phyloP scores from a whole-genome alignment of 1,140 invertebrate genomes.

The Hyphantria cunea region DNA sequence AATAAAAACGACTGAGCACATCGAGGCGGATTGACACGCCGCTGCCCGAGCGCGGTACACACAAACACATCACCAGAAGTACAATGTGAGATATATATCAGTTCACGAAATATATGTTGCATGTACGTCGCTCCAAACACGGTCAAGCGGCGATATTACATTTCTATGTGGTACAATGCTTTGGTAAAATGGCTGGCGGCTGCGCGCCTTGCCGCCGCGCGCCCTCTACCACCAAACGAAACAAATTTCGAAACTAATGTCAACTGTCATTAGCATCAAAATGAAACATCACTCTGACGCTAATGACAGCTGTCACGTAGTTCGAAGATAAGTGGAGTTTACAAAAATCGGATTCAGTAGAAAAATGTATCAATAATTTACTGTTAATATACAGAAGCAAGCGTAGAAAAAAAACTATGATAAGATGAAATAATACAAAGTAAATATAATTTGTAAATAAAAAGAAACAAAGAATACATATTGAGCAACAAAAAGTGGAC shows the following conservation, averaged over 20 bases:
- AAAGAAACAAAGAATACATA: constrained; percentile 23
- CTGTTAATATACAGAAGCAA: constrained; percentile 5
- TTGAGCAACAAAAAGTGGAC: constrained; percentile 25
- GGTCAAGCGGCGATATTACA: constrained; percentile 8
- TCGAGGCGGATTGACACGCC: constrained; percentile 51
- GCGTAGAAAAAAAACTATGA: constrained; percentile 6
- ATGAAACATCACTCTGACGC: not conserved
- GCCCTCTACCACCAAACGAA: constrained; percentile 9
- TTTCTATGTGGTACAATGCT: constrained; percentile 31
- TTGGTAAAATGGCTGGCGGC: constrained; percentile 38
- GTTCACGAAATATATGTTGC: not conserved
- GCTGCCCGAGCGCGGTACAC: not conserved
- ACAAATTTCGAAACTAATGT: constrained; percentile 11
- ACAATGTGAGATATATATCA: not conserved
- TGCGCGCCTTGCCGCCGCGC: not conserved
- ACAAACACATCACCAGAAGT: not conserved
- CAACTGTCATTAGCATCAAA: constrained; percentile 14
- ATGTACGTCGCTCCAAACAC: not conserved
- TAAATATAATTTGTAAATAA: constrained; percentile 5
- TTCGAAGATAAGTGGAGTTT: not conserved
- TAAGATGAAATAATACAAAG: constrained; percentile 15
- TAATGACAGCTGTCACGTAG: constrained; percentile 7
- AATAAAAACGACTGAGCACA: constrained; percentile 72
- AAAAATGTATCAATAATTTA: too few species aligned
- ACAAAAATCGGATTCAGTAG: too few species aligned